Conservation (phyloP, 2,888 invertebrate species). For the Ceratothoa steindachneri region DNA sequence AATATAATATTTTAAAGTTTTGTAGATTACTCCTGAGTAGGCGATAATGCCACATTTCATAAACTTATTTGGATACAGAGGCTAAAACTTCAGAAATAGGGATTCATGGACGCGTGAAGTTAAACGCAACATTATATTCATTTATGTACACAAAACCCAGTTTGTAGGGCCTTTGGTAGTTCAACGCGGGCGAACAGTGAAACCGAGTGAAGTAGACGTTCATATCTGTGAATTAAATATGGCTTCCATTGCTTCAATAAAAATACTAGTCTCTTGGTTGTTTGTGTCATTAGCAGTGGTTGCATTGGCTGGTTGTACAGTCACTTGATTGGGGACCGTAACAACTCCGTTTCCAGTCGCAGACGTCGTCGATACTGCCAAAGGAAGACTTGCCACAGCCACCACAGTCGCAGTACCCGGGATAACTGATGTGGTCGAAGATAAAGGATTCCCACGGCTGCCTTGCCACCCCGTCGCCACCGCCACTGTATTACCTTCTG, state of each 20-base stretch:
- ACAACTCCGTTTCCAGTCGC: constrained; percentile 16
- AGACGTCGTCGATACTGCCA: constrained; percentile 16
- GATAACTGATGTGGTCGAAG: background rate
- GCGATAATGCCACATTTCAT: too few relatives aligned
- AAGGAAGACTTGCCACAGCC: background rate
- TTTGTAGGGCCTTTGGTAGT: too few relatives aligned
- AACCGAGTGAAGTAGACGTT: background rate
- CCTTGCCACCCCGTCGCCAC: background rate
- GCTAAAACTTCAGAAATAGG: too few relatives aligned
- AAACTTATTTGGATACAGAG: too few relatives aligned
- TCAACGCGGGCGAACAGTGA: too few relatives aligned
- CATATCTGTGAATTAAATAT: constrained; percentile 42
- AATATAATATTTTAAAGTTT: too few relatives aligned
- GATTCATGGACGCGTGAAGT: too few relatives aligned
- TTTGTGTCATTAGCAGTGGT: constrained; percentile 22
- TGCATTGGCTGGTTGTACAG: constrained; percentile 17
- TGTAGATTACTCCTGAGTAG: too few relatives aligned
- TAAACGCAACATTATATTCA: background rate
- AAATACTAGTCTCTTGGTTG: constrained; percentile 46
- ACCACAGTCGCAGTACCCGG: background rate
- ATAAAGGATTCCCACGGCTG: background rate
- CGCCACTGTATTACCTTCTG: background rate
- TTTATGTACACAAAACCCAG: too few relatives aligned
- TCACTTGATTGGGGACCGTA: constrained; percentile 15
- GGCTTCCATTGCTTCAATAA: constrained; percentile 48